Evolutionary conservation across 2,113 vertebrate genomes (phyloP).

Genomic region (Syngnathus floridae): DNA sequence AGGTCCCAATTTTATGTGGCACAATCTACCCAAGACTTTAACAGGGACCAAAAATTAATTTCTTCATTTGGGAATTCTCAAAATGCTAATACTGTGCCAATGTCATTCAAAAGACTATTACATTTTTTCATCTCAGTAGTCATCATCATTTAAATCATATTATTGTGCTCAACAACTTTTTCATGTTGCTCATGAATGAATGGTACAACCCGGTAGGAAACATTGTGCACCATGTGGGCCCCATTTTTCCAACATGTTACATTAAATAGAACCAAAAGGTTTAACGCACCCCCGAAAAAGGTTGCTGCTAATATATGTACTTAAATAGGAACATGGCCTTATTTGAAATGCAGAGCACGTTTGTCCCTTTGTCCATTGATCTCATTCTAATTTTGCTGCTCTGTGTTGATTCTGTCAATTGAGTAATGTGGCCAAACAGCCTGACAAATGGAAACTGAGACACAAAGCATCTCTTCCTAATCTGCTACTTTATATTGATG

Average conservation of each 20-base stretch:
- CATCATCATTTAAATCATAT: too few species aligned
- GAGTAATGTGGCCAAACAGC: constrained; percentile 51
- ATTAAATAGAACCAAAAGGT: neutral
- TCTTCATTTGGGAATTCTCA: too few species aligned
- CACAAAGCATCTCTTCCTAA: constrained; percentile 43
- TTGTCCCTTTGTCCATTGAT: constrained; percentile 34
- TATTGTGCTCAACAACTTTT: too few species aligned
- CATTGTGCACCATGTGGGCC: neutral
- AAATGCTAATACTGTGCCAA: too few species aligned
- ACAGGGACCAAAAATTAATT: too few species aligned
- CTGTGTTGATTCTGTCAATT: constrained; percentile 41
- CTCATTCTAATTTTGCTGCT: constrained; percentile 44
- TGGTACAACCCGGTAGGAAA: neutral
- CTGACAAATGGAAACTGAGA: constrained; percentile 56
- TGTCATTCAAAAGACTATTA: too few species aligned
- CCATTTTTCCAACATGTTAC: neutral
- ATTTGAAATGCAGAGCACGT: constrained; percentile 26
- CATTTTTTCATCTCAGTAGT: too few species aligned
- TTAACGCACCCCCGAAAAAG: neutral
- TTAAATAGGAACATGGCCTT: neutral
- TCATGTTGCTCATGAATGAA: neutral
- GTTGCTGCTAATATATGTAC: neutral
- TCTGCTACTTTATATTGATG: constrained; percentile 69
- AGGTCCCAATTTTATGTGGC: neutral
- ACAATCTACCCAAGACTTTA: neutral